These are phyloP conservation scores for Rafetus swinhoei DNA, from an alignment of 2,113 vertebrate genomes.

Conservation along the genomic window DNA sequence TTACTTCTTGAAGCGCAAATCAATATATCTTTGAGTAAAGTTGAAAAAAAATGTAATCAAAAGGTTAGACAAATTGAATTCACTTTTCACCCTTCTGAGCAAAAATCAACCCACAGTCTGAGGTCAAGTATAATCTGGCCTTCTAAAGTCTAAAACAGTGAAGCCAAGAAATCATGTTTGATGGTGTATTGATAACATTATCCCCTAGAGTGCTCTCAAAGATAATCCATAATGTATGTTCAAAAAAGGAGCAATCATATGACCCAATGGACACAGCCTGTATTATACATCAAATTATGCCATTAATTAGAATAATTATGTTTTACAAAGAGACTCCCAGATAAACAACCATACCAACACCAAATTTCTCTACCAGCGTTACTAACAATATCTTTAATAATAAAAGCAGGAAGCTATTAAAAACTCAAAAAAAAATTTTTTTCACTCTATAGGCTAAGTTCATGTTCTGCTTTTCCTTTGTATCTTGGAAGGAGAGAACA, in stretches of 20 bases:
- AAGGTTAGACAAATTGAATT: not conserved
- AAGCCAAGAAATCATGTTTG: not conserved
- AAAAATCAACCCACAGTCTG: not conserved
- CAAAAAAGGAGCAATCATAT: not conserved
- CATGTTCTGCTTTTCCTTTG: not conserved
- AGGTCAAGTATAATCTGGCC: not conserved
- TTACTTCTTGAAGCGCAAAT: constrained; percentile 11
- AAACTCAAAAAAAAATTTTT: not conserved
- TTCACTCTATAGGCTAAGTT: not conserved
- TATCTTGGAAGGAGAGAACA: not conserved
- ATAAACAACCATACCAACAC: constrained; percentile 20
- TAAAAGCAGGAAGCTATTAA: not conserved
- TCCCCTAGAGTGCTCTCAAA: not conserved
- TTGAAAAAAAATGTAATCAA: not conserved
- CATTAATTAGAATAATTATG: constrained; percentile 24
- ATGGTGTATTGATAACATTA: not conserved
- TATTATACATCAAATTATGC: not conserved
- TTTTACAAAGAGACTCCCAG: not conserved
- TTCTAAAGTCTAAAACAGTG: not conserved
- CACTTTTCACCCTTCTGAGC: not conserved
- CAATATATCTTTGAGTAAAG: not conserved
- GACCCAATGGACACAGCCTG: not conserved
- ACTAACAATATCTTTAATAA: not conserved
- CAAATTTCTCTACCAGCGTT: not conserved
- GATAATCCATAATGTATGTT: not conserved